These are phyloP conservation scores for Palythoa grandiflora DNA, from an alignment of 92 coral and sea anemone species.

Conservation along the genomic window DNA sequence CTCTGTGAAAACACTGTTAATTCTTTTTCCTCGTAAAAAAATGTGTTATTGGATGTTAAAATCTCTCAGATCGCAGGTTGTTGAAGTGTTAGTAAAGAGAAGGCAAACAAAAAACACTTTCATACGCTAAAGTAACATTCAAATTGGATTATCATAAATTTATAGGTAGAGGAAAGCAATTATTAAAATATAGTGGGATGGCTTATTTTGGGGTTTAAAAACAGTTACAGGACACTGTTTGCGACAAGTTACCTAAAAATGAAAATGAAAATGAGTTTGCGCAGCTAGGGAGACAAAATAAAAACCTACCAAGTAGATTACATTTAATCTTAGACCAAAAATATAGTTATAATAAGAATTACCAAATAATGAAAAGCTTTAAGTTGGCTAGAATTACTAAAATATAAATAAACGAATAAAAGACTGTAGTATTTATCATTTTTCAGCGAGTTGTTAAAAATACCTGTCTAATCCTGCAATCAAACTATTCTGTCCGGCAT, in stretches of 20 bases:
- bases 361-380: neutral
- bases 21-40: too few relatives aligned
- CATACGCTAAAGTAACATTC: too few relatives aligned
- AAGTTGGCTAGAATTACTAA: neutral
- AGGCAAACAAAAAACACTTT: too few relatives aligned
- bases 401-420: neutral
- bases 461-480: too few relatives aligned
- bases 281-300: too few relatives aligned
- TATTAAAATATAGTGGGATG: neutral
- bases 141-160: too few relatives aligned
- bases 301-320: neutral
- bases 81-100: too few relatives aligned
- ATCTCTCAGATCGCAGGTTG: too few relatives aligned
- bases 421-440: neutral
- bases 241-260: neutral
- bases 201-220: neutral
- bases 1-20: too few relatives aligned
- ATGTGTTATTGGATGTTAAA: too few relatives aligned
- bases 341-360: neutral
- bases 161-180: neutral
- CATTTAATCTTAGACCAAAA: neutral
- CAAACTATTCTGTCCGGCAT: too few relatives aligned
- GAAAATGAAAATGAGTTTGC: neutral
- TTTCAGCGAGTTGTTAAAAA: too few relatives aligned
- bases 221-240: neutral